Conservation (phyloP, 2,113 vertebrate genomes). For the Cebidichthys violaceus region DNA sequence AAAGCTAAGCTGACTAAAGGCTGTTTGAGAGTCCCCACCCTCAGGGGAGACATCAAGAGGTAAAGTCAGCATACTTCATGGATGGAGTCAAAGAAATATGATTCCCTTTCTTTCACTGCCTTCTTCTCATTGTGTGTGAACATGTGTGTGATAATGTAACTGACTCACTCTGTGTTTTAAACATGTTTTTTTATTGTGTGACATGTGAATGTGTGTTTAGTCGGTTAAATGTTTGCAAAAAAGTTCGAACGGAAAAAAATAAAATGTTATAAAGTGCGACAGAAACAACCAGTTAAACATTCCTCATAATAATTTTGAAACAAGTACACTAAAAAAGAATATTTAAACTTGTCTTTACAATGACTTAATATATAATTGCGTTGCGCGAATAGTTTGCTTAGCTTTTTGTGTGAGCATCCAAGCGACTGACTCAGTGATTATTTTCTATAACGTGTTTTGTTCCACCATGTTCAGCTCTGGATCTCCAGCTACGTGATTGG, state of each 20-base stretch:
- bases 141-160: not conserved
- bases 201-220: not conserved
- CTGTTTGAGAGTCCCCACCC: constrained; percentile 21
- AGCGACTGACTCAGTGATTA: too few species aligned
- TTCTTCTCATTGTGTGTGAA: constrained; percentile 2
- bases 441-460: too few species aligned
- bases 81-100: constrained; percentile 51
- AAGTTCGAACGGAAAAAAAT: too few species aligned
- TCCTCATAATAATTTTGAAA: too few species aligned
- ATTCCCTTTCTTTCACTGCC: constrained; percentile 28
- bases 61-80: constrained; percentile 50
- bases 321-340: too few species aligned
- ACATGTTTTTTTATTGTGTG: not conserved
- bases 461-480: too few species aligned
- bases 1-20: constrained; percentile 45
- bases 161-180: not conserved
- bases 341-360: too few species aligned
- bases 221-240: not conserved
- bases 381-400: too few species aligned
- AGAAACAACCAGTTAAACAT: not conserved
- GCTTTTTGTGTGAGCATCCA: too few species aligned
- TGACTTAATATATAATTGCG: too few species aligned
- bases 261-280: not conserved
- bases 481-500: too few species aligned
- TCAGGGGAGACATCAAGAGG: constrained; percentile 43